Evolutionary conservation across 2,888 invertebrate species (phyloP).

Genomic region (Stenodera caucasica): DNA sequence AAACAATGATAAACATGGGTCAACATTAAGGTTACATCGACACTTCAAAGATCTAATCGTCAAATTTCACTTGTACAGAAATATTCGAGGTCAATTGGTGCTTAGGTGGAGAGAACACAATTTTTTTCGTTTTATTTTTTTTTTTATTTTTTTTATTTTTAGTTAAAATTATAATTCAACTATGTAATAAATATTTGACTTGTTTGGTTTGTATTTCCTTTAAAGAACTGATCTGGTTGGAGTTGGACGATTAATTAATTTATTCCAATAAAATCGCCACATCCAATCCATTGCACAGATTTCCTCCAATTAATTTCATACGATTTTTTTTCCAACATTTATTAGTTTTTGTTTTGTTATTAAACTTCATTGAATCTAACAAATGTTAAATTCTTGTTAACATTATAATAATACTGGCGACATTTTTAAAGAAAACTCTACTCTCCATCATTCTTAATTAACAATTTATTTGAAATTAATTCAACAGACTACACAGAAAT

Average conservation of each 20-base stretch:
- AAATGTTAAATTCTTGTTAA: conserved; percentile 26
- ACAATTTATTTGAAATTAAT: conserved; percentile 12
- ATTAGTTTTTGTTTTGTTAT: conserved; percentile 20
- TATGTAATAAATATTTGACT: not conserved
- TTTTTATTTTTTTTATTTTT: not conserved
- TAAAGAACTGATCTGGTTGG: not conserved
- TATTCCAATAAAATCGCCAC: conserved; percentile 25
- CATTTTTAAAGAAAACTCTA: conserved; percentile 6
- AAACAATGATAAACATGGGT: conserved; percentile 25
- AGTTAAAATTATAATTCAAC: not conserved
- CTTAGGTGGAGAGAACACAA: not conserved
- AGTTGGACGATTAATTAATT: conserved; percentile 27
- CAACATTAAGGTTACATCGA: conserved; percentile 26
- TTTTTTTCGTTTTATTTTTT: too few relatives aligned
- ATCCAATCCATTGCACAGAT: conserved; percentile 21
- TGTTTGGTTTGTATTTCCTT: conserved; percentile 5
- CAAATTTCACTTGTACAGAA: conserved; percentile 20
- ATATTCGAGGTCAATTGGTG: not conserved
- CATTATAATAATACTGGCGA: conserved; percentile 17
- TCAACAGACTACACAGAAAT: conserved; percentile 5
- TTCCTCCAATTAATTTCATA: conserved; percentile 25
- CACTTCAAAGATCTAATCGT: conserved; percentile 26
- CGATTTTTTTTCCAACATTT: conserved; percentile 14
- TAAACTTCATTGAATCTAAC: conserved; percentile 16
- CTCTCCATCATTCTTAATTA: conserved; percentile 12